Base-by-base conservation (phyloP, 2,113 vertebrate species). In the Mus pahari region DNA sequence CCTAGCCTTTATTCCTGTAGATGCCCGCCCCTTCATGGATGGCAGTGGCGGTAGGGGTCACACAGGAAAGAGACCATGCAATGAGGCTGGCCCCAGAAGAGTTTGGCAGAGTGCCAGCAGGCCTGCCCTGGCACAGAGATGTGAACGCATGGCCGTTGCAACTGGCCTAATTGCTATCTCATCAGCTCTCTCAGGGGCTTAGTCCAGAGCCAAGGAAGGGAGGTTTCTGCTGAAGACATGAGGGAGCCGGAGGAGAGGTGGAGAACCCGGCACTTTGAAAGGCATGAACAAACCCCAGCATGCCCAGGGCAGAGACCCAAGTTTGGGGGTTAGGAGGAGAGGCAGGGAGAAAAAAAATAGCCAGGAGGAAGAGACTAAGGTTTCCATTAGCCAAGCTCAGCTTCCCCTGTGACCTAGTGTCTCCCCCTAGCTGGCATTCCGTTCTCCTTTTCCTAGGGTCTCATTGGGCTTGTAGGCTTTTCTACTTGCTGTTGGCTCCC, bases 221-320 rank as follows among this genome's bases (percentile, higher is more conserved):
- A 96, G 83, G 91, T 92, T 88, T 92, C 84, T 0, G 0, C 1
- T 1, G 62, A 2, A 0, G 4, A 75, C 87, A 39, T 83, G 89
- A 89, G 94, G 92, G 86, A 92, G 95, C 64, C 16, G 7, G 92
- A 95, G 28, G 20, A 16, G 68, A 89, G 19, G 12, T 13, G 6
- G 82, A 79, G 73, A 82, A 78, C 64, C 94, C 36, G 6, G 94
- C 64, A 71, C 60, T 90, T 95, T 93, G 53, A 96, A 96, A 96
- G 92, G 62, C 88, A 87, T 70, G 84, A 79, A 96, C 96, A 96
- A 97, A 97, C 60, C 75, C 53, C 83, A 97, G 97, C 97, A 97
- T 60, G 97, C 91, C 94, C 94, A 95, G 94, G 94, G 89, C 77
- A 96, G 53, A 86, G 68, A 89, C 70, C 71, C 95, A 97, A 96